Evolutionary conservation across 2,888 invertebrate genomes (phyloP).

Genomic region (Caenorhabditis macrosperma): DNA sequence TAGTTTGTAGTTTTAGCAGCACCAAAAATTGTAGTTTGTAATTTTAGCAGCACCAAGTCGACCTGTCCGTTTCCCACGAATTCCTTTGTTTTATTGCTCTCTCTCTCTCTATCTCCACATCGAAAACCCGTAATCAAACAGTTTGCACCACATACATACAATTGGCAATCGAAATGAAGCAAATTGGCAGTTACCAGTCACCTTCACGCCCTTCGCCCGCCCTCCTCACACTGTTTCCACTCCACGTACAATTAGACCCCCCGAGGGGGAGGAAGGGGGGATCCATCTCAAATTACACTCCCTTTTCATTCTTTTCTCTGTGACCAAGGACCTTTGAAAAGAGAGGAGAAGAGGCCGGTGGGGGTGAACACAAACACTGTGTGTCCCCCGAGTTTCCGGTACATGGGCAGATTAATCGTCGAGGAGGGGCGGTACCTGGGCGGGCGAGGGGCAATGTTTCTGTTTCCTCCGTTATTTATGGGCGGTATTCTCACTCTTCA

Average conservation of each 20-base stretch:
- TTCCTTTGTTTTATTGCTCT: too few relatives aligned
- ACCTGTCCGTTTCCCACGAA: too few relatives aligned
- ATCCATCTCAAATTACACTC: constrained; percentile 43
- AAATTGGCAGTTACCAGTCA: not conserved
- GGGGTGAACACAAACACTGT: constrained; percentile 11
- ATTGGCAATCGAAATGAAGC: not conserved
- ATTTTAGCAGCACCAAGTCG: too few relatives aligned
- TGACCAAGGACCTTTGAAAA: constrained; percentile 10
- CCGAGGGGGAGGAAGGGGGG: too few relatives aligned
- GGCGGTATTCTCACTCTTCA: not conserved
- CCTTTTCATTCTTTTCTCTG: not conserved
- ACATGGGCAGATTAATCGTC: constrained; percentile 52
- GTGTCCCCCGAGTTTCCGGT: constrained; percentile 39
- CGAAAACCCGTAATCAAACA: too few relatives aligned
- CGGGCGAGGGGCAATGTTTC: constrained; percentile 4
- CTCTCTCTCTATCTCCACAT: too few relatives aligned
- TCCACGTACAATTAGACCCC: constrained; percentile 17
- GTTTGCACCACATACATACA: not conserved
- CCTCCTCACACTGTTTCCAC: not conserved
- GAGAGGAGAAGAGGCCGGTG: too few relatives aligned
- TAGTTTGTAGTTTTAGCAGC: not conserved
- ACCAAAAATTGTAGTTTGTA: too few relatives aligned
- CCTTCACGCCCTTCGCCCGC: not conserved
- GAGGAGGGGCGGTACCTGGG: constrained; percentile 1
- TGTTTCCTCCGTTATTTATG: constrained; percentile 32